These are phyloP conservation scores for Drosophila sp. DNA, from an alignment of 1,140 invertebrate genomes.

Conservation along the genomic window DNA sequence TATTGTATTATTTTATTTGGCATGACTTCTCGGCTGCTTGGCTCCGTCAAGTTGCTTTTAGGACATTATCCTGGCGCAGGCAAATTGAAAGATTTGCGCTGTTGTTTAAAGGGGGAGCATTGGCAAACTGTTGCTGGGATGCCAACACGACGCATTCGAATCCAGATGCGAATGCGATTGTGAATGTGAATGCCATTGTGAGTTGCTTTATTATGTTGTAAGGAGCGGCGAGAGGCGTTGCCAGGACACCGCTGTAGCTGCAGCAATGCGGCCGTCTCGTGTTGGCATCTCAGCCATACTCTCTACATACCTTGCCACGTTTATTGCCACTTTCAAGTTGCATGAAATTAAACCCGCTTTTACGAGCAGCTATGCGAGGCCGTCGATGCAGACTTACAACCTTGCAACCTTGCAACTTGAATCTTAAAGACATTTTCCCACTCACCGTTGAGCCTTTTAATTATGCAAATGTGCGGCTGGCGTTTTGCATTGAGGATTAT, in stretches of 20 bases:
- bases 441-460: slow-evolving; percentile 57
- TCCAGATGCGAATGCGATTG: slow-evolving; percentile 8
- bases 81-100: slow-evolving; percentile 74
- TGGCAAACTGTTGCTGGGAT: slow-evolving; percentile 68
- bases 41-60: slow-evolving; percentile 28
- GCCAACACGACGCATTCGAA: slow-evolving; percentile 4
- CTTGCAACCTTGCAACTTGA: slow-evolving; percentile 47
- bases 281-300: slow-evolving; percentile 59
- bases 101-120: slow-evolving; percentile 26
- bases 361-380: slow-evolving; percentile 69
- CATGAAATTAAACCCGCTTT: slow-evolving; percentile 75
- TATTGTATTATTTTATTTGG: slow-evolving; percentile 10
- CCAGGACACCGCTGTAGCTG: slow-evolving; percentile 27
- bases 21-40: background rate
- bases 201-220: slow-evolving; percentile 43
- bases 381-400: slow-evolving; percentile 1
- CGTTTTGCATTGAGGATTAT: slow-evolving; percentile 63
- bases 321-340: slow-evolving; percentile 80
- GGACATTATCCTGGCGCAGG: slow-evolving; percentile 54
- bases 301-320: slow-evolving; percentile 52
- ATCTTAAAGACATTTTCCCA: slow-evolving; percentile 52
- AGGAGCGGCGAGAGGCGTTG: background rate
- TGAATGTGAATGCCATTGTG: slow-evolving; percentile 17
- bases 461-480: slow-evolving; percentile 76
- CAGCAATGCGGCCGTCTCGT: slow-evolving; percentile 55